Conservation (phyloP, 2,888 invertebrate species). For the Hylaea fasciaria region DNA sequence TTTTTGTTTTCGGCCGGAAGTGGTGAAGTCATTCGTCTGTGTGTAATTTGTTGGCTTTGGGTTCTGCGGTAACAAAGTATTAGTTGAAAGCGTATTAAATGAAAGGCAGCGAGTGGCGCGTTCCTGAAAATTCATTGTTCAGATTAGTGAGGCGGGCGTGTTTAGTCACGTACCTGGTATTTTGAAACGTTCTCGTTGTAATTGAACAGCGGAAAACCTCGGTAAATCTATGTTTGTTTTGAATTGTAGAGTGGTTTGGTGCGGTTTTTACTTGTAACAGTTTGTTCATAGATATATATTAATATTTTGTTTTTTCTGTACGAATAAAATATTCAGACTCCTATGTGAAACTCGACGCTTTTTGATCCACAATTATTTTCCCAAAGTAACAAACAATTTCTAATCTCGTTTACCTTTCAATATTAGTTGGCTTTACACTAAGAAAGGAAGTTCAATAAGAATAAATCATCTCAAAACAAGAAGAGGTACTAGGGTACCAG, state of each 20-base stretch:
- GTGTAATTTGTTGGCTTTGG: slow-evolving; percentile 50
- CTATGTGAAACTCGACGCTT: too few species aligned
- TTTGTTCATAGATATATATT: too few species aligned
- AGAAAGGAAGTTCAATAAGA: slow-evolving; percentile 11
- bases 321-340: too few species aligned
- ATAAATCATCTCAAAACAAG: slow-evolving; percentile 35
- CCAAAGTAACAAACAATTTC: too few species aligned
- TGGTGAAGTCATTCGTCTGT: slow-evolving; percentile 44
- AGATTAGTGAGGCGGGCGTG: slow-evolving; percentile 66
- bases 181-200: slow-evolving; percentile 51
- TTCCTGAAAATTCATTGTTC: slow-evolving; percentile 65
- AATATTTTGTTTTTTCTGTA: too few species aligned
- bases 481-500: slow-evolving; percentile 40
- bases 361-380: too few species aligned
- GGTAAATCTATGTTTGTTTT: slow-evolving; percentile 27
- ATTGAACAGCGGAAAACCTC: slow-evolving; percentile 36
- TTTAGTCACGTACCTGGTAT: slow-evolving; percentile 66
- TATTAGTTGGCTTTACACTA: too few species aligned
- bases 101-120: slow-evolving; percentile 56
- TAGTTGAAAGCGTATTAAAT: slow-evolving; percentile 53
- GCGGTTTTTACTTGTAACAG: background rate
- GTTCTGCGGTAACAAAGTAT: slow-evolving; percentile 51
- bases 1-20: slow-evolving; percentile 52
- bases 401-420: too few species aligned
- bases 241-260: slow-evolving; percentile 4